Conservation (phyloP, 2,113 vertebrate species). For the human (Homo sapiens) region GRCh38 chr6:111566501-111567000, state of each 20-base stretch:
- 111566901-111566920: background rate
- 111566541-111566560: conserved; percentile 97
- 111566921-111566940: background rate
- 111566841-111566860: background rate
- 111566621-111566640: conserved; percentile 66
- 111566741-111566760: background rate
- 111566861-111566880: background rate
- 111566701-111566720: background rate
- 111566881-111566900: background rate
- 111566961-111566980: background rate
- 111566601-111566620: conserved; percentile 79
- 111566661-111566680: conserved; percentile 67
- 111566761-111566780: background rate
- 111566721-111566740: background rate
- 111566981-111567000: conserved; percentile 37
- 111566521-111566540: conserved; percentile 98
- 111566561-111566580: conserved; percentile 86
- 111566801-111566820: background rate
- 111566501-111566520: conserved; percentile 93
- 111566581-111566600: conserved; percentile 80
- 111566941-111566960: background rate
- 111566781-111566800: background rate
- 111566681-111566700: background rate
- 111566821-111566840: background rate
- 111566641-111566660: conserved; percentile 59